Base-by-base conservation (phyloP, 2,797 vertebrate species). In the Gila robusta region DNA sequence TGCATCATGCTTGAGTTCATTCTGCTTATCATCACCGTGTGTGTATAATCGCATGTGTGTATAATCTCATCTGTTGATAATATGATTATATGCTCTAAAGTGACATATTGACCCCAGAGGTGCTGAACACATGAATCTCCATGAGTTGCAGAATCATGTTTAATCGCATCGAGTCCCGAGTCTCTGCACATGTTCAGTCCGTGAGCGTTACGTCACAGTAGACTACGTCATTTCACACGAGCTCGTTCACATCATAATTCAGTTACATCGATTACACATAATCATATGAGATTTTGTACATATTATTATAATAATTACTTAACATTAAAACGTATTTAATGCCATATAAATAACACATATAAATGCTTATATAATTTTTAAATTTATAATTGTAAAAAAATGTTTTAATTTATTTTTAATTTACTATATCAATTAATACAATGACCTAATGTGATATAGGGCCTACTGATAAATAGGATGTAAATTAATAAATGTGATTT, bases 171-270 rank as follows among this genome's bases (percentile, higher is more conserved):
- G 6, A 37, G 47, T 81, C 28, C 26, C 37, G 19, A 37, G 49
- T 81, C 28, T 26, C n/a, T 32, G 41, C 82, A 83, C 82, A 49
- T 52, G 62, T 9, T 80, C 54, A 21, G 11, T 41, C 37, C 10
- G 28, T 52, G 39, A 12, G 28, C 7, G 37, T 74, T 28, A 66
- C 72, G n/a, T 67, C 59, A 66, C 62, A 73, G 32, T 8, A 71
- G 2, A 5, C 35, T n/a, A 32, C 47, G 14, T 67, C 62, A 35
- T 44, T 26, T 35, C 73, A 52, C 73, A 79, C 32, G 14, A 56
- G 32, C 19, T 32, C 17, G 8, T 23, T 47, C 21, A 35, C 56
- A 26, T 67, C 78, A 80, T 47, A 44, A 44, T 79, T 44, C 77
- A 66, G 35, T 12, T 47, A 12, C n/a, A 17, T 19, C 21, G 12